phyloP scores from a whole-genome alignment of 2,888 invertebrate species.

The Plagodis dolabraria region DNA sequence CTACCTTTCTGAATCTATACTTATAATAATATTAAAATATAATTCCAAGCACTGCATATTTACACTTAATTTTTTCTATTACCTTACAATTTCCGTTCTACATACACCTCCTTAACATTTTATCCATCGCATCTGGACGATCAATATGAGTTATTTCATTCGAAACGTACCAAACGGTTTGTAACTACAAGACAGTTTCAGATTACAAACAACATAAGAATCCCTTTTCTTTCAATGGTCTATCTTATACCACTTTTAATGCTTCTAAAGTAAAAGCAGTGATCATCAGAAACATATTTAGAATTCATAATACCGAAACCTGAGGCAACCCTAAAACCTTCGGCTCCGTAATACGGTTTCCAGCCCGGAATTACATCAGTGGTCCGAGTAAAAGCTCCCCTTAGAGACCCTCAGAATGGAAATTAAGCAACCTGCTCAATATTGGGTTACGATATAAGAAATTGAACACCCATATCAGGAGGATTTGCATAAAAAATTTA shows the following conservation, averaged over 20 bases:
- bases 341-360: conserved; percentile 32
- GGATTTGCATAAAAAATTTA: conserved; percentile 69
- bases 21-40: too few species aligned
- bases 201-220: not conserved
- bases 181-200: too few species aligned
- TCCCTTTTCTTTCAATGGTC: not conserved
- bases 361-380: conserved; percentile 31
- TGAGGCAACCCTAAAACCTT: conserved; percentile 16
- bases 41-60: too few species aligned
- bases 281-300: conserved; percentile 22
- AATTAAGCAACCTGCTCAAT: conserved; percentile 58
- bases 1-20: too few species aligned
- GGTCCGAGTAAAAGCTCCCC: conserved; percentile 36
- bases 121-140: too few species aligned
- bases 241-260: not conserved
- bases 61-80: too few species aligned
- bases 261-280: conserved; percentile 17
- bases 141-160: too few species aligned
- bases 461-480: conserved; percentile 58
- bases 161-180: too few species aligned
- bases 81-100: too few species aligned
- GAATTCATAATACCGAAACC: conserved; percentile 23
- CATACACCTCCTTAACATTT: too few species aligned
- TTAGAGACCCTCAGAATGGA: conserved; percentile 53
- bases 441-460: conserved; percentile 57